Evolutionary conservation across 2,113 vertebrate genomes (phyloP).

Genomic region (Procapra przewalskii): DNA sequence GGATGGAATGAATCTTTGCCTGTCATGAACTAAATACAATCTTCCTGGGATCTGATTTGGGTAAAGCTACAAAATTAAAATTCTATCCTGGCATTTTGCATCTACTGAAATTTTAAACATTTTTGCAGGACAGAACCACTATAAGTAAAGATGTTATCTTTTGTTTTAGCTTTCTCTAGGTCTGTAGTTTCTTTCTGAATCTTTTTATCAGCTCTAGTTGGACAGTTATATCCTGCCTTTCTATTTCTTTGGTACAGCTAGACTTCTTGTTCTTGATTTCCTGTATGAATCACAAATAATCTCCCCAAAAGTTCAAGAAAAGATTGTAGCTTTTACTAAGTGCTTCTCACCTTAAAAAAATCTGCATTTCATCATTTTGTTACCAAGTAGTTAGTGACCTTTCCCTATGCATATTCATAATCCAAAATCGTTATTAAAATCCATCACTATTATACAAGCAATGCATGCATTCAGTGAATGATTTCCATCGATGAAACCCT

Average conservation of each 20-base stretch:
- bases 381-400: not conserved
- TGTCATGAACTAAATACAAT: accelerated
- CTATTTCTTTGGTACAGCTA: not conserved
- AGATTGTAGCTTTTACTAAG: not conserved
- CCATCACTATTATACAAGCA: not conserved
- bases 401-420: not conserved
- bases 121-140: not conserved
- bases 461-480: not conserved
- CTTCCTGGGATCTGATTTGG: not conserved
- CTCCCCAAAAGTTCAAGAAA: not conserved
- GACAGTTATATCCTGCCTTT: not conserved
- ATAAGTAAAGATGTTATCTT: not conserved
- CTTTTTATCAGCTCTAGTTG: not conserved
- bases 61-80: not conserved
- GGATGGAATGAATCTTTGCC: not conserved
- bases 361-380: not conserved
- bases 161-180: not conserved
- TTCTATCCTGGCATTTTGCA: not conserved
- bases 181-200: not conserved
- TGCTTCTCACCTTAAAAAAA: not conserved
- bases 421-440: not conserved
- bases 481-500: not conserved
- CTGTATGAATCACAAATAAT: not conserved
- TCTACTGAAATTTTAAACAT: not conserved
- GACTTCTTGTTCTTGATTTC: not conserved